Base-by-base conservation (phyloP, 2,113 vertebrate species). In the Nannobrachium achirus region DNA sequence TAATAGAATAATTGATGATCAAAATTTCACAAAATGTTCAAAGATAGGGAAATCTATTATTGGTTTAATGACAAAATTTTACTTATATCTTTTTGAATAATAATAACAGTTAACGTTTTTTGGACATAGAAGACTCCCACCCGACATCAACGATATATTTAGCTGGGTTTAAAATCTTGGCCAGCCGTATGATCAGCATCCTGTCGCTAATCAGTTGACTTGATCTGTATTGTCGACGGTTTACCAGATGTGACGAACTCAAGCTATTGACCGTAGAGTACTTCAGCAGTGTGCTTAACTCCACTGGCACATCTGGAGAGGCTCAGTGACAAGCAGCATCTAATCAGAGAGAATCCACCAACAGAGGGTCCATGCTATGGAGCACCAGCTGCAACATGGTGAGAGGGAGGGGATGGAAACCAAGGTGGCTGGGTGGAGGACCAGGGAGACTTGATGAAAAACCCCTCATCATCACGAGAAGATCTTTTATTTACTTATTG, bases 231-330 rank as follows among this genome's bases (percentile, higher is more conserved):
- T 66, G 66, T 57, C 11, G 55, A 69, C 45, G 53, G 59, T 69
- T 66, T 64, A 64, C 76, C 70, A 69, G 65, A 81, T 42, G 48
- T 48, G 51, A n/a, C n/a, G n/a, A 50, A 14, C 69, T 78, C 10
- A 71, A 69, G 67, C 53, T 45, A 40, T 61, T 73, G n/a, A 57
- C 59, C 73, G 40, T 61, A 79, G 61, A 56, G 69, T 81, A 10
- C 74, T 82, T 60, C 63, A 10, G 56, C 44, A 73, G 61, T n/a
- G 75, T 73, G 48, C 61, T 83, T 66, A 83, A 71, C 65, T 68
- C 50, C 61, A 55, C 52, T 62, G 13, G 46, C 71, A 72, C 73
- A 79, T 86, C 75, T 81, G 73, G 53, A n/a, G 10, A 51, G 40
- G 40, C 66, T 46, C 65, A 56, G 15, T 6, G 6, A 65, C 40